Percentiles rank a stretch among this genome's conserved stretches.
Evolutionary conservation across 1,140 invertebrate genomes (phyloP).

Genomic region (Microplitis demolitor): DNA sequence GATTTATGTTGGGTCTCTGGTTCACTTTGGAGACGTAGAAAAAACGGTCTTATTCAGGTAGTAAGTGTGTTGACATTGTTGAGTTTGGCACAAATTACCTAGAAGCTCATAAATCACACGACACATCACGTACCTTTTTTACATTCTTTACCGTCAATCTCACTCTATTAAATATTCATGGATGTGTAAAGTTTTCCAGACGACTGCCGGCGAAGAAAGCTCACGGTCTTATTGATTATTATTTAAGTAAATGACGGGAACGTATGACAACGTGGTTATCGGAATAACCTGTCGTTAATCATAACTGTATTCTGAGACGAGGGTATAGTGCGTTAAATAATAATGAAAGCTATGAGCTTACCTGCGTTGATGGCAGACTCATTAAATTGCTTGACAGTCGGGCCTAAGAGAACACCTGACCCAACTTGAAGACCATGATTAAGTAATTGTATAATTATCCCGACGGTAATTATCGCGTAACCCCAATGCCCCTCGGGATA

Average conservation of each 20-base stretch:
- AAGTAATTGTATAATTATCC: constrained; percentile 68
- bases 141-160: background rate
- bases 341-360: constrained; percentile 11
- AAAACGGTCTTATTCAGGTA: constrained; percentile 14
- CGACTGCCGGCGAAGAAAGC: too few species aligned
- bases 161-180: background rate
- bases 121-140: background rate
- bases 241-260: too few species aligned
- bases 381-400: constrained; percentile 45
- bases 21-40: background rate
- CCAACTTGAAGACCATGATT: constrained; percentile 71
- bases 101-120: constrained; percentile 21
- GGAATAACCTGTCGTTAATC: too few species aligned
- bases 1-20: constrained; percentile 14
- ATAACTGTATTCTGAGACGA: too few species aligned
- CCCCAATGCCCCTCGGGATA: constrained; percentile 84
- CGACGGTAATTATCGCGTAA: constrained; percentile 72
- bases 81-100: constrained; percentile 23
- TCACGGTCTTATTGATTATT: too few species aligned
- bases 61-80: constrained; percentile 18
- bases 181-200: too few species aligned
- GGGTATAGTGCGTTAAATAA: background rate
- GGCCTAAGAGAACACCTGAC: constrained; percentile 54
- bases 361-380: constrained; percentile 33
- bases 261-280: too few species aligned